These are phyloP conservation scores for Mus minutoides DNA, from an alignment of 2,797 vertebrate genomes.

Conservation along the genomic window DNA sequence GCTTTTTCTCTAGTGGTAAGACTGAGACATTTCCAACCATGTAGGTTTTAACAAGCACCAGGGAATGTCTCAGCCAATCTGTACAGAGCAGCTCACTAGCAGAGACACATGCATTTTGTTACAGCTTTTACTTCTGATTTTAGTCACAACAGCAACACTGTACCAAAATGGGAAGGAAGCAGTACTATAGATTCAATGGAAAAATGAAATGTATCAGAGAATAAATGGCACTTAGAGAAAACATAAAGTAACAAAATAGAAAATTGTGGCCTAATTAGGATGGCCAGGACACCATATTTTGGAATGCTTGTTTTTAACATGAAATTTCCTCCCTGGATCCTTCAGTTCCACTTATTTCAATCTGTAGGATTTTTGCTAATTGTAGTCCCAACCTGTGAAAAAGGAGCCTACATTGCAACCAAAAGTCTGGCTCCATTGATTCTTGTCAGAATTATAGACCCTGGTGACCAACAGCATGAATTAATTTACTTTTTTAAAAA, in stretches of 20 bases:
- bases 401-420: background rate
- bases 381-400: background rate
- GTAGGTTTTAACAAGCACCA: slow-evolving; percentile 46
- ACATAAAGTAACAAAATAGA: background rate
- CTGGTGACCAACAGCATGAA: background rate
- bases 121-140: background rate
- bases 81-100: background rate
- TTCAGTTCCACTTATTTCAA: background rate
- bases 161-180: background rate
- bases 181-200: background rate
- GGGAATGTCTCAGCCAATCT: background rate
- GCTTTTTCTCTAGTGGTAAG: slow-evolving; percentile 47
- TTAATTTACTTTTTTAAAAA: background rate
- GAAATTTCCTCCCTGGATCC: background rate
- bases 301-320: background rate
- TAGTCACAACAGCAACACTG: background rate
- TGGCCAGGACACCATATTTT: background rate
- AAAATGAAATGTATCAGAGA: background rate
- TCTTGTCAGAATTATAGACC: background rate
- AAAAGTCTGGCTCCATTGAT: background rate
- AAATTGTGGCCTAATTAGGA: background rate
- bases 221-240: background rate
- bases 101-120: background rate
- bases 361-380: background rate
- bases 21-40: slow-evolving; percentile 59